These are phyloP conservation scores for Chrosomus eos DNA, from an alignment of 2,797 vertebrate genomes.

Conservation along the genomic window DNA sequence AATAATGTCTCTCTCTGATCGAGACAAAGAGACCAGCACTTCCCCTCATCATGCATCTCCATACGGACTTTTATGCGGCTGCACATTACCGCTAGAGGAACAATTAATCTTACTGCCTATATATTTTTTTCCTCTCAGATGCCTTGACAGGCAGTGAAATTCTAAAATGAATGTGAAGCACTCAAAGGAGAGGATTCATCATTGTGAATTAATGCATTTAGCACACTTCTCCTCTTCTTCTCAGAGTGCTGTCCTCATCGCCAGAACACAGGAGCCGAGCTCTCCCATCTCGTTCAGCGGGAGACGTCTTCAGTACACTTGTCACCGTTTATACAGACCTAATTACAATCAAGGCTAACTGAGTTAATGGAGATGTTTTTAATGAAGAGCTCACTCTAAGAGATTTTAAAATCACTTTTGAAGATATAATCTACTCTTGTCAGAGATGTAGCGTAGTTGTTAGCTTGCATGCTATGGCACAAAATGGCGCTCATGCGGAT, in stretches of 20 bases:
- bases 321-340: slow-evolving; percentile 29
- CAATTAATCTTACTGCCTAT: slow-evolving; percentile 71
- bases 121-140: slow-evolving; percentile 65
- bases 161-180: slow-evolving; percentile 63
- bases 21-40: slow-evolving; percentile 60
- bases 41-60: slow-evolving; percentile 62
- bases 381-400: slow-evolving; percentile 33
- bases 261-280: slow-evolving; percentile 7
- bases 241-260: slow-evolving; percentile 36
- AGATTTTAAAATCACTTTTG: slow-evolving; percentile 25
- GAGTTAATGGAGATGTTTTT: slow-evolving; percentile 45
- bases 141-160: slow-evolving; percentile 64
- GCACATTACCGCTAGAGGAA: slow-evolving; percentile 62
- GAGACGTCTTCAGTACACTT: slow-evolving; percentile 15
- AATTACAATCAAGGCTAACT: slow-evolving; percentile 49
- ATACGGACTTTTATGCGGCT: slow-evolving; percentile 68
- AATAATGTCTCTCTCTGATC: slow-evolving; percentile 58
- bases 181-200: slow-evolving; percentile 61
- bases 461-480: background rate
- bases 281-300: slow-evolving; percentile 15
- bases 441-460: background rate
- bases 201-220: slow-evolving; percentile 66
- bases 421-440: slow-evolving; percentile 31
- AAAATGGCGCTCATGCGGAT: background rate
- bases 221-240: slow-evolving; percentile 57